A percentile compares a stretch with the other conserved stretches of the same genome.
Evolutionary conservation across 2,797 vertebrate genomes (phyloP).

Genomic region (Leptodactylus fallax): DNA sequence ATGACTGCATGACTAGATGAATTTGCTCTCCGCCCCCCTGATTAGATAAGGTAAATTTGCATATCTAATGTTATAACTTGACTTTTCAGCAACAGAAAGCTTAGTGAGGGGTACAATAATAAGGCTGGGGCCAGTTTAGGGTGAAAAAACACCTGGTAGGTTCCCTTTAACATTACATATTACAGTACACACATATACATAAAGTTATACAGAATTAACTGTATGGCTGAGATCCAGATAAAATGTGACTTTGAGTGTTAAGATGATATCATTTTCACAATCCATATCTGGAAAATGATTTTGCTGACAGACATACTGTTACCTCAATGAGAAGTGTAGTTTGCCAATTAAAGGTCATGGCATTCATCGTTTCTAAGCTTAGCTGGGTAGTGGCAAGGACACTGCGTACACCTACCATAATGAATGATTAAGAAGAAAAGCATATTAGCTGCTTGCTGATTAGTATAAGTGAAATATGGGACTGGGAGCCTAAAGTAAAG

Average conservation of each 20-base stretch:
- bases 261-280: conserved; percentile 27
- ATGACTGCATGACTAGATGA: no score
- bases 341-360: conserved; percentile 60
- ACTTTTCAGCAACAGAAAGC: no score
- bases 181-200: background rate
- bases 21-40: no score
- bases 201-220: background rate
- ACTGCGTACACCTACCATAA: conserved; percentile 48
- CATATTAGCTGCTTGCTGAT: conserved; percentile 60
- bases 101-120: no score
- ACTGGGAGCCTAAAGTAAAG: conserved; percentile 49
- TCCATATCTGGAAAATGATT: conserved; percentile 43
- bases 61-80: no score
- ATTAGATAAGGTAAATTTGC: no score
- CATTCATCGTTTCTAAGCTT: conserved; percentile 41
- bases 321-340: conserved; percentile 37
- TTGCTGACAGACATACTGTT: conserved; percentile 53
- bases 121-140: no score
- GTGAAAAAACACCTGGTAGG: no score
- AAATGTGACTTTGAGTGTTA: conserved; percentile 9
- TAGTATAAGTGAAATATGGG: conserved; percentile 62
- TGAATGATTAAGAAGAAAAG: conserved; percentile 56
- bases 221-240: background rate
- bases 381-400: conserved; percentile 50
- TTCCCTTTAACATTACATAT: no score